Evolutionary conservation across 2,113 vertebrate species (phyloP).

Genomic region (Oryzias javanicus): DNA sequence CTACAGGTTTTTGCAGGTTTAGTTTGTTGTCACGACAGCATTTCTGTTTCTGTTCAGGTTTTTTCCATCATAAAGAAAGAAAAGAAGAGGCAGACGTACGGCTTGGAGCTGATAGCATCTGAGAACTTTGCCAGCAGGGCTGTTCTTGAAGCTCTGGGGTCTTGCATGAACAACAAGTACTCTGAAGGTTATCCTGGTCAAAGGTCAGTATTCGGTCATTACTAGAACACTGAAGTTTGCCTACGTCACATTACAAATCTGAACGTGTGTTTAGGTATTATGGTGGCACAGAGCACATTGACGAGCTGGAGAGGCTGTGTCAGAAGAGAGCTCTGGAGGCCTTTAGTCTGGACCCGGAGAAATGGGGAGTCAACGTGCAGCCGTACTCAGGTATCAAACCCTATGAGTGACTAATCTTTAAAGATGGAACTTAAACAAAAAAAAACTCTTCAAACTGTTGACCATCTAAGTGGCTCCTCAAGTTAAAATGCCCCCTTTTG

Average conservation of each 20-base stretch:
- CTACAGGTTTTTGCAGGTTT: background rate
- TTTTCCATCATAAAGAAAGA: constrained; percentile 93
- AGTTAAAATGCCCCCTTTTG: too few species aligned
- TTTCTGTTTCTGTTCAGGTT: constrained; percentile 75
- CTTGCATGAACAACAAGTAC: constrained; percentile 98
- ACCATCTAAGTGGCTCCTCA: too few species aligned
- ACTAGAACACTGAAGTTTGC: too few species aligned
- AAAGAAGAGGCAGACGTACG: constrained; percentile 86
- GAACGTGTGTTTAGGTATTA: constrained; percentile 83
- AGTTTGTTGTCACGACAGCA: background rate
- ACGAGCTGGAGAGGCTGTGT: constrained; percentile 91
- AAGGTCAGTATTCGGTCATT: constrained; percentile 73
- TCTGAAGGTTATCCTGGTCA: constrained; percentile 97
- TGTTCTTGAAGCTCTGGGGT: constrained; percentile 94
- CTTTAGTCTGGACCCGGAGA: constrained; percentile 82
- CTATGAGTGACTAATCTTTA: background rate
- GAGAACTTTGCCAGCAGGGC: constrained; percentile 97
- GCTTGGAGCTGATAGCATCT: constrained; percentile 92
- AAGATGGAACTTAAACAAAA: too few species aligned
- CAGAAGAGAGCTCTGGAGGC: constrained; percentile 89
- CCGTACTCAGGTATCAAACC: constrained; percentile 90
- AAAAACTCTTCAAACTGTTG: too few species aligned
- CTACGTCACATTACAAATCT: too few species aligned
- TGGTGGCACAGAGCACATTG: constrained; percentile 89
- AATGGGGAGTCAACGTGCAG: constrained; percentile 96